Conservation (phyloP, 2,797 vertebrate species). For the Mormyrops attenuatus region DNA sequence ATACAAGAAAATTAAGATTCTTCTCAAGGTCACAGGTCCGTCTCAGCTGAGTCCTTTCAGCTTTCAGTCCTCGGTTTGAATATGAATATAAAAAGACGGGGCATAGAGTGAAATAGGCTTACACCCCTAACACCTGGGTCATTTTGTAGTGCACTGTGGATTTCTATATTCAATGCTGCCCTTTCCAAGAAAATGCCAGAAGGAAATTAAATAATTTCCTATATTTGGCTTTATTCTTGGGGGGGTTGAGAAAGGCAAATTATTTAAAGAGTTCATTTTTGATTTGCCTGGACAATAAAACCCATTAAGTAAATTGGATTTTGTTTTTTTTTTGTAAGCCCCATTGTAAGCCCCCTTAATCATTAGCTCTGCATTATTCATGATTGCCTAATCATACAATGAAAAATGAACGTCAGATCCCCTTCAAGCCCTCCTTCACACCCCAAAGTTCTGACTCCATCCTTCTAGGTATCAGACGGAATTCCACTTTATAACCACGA, state of each 20-base stretch:
- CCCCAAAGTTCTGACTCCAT: too few relatives aligned
- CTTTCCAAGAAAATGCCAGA: neutral
- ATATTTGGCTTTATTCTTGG: neutral
- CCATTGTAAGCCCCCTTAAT: neutral
- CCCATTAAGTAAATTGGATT: constrained; percentile 23
- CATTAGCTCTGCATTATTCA: constrained; percentile 57
- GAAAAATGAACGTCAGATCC: constrained; percentile 45
- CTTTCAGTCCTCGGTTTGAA: neutral
- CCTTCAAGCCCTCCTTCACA: constrained; percentile 29
- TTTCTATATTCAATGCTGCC: neutral
- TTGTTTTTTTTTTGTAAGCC: neutral
- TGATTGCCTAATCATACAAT: constrained; percentile 41
- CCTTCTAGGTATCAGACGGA: neutral
- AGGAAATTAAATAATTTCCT: constrained; percentile 12
- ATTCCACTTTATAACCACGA: neutral
- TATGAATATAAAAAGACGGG: neutral
- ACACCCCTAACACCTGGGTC: neutral
- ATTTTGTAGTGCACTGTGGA: neutral
- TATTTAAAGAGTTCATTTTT: constrained; percentile 35
- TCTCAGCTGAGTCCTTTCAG: neutral
- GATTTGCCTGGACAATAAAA: constrained; percentile 32
- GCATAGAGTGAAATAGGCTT: neutral
- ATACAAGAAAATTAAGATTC: neutral
- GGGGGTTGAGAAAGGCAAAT: constrained; percentile 28
- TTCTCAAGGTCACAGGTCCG: neutral